Percentiles rank a stretch among this genome's conserved stretches.
phyloP scores from a whole-genome alignment of 2,888 invertebrate species.

The Stratiomys singularior region DNA sequence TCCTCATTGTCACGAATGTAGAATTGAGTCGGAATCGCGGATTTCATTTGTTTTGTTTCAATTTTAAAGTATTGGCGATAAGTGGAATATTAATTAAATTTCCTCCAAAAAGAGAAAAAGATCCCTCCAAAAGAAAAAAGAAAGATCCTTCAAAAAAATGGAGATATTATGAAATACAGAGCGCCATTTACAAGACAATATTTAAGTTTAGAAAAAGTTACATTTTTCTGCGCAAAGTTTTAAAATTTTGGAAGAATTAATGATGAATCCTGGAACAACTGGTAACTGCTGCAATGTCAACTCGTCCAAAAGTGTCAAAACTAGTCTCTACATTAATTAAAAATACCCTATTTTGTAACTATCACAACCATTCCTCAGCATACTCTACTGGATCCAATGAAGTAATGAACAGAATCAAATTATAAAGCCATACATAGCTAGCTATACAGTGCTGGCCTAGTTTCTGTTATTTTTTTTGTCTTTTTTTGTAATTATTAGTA shows the following conservation, averaged over 20 bases:
- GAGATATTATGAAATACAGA: too few species aligned
- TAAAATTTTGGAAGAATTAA: too few species aligned
- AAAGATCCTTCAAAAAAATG: too few species aligned
- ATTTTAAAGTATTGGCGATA: not conserved
- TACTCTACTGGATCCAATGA: not conserved
- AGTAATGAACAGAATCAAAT: not conserved
- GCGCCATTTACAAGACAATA: too few species aligned
- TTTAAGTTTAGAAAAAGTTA: too few species aligned
- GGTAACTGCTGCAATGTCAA: not conserved
- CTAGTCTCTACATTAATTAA: too few species aligned
- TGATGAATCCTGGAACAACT: too few species aligned
- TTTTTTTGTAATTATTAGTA: not conserved
- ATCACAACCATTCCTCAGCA: constrained; percentile 7
- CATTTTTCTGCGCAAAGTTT: too few species aligned
- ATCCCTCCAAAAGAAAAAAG: too few species aligned
- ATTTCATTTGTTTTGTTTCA: not conserved
- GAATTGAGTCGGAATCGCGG: not conserved
- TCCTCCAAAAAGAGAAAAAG: not conserved
- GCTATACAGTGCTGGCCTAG: constrained; percentile 37
- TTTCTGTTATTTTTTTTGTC: too few species aligned
- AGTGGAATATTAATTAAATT: not conserved
- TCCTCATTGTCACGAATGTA: not conserved
- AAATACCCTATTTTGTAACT: constrained; percentile 10
- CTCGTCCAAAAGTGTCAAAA: too few species aligned
- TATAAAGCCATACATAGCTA: constrained; percentile 7